A percentile compares a stretch with the other conserved stretches of the same genome.
phyloP scores from a whole-genome alignment of 37 sponge, comb jelly and placozoan species.

The Haliclona indistincta region DNA sequence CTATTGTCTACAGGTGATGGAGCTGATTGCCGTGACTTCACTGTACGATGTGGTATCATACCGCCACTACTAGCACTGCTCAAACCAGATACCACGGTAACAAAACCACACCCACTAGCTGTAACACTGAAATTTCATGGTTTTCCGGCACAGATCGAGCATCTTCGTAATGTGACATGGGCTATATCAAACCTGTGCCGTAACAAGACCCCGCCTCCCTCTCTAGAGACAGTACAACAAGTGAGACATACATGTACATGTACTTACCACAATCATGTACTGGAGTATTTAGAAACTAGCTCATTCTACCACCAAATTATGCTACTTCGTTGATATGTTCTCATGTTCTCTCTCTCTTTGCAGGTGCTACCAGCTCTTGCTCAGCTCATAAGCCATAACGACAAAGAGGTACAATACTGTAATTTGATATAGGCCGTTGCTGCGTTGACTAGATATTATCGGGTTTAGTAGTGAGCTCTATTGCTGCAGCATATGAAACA shows the following conservation, averaged over 20 bases:
- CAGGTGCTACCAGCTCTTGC: constrained; percentile 72
- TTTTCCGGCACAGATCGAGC: constrained; percentile 52
- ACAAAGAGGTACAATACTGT: constrained; percentile 51
- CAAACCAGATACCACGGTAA: constrained; percentile 36
- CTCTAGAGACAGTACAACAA: constrained; percentile 80
- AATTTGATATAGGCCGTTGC: background rate
- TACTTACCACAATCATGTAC: too few species aligned
- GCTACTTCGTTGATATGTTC: background rate
- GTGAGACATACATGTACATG: constrained; percentile 34
- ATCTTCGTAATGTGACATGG: constrained; percentile 91
- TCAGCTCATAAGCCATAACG: constrained; percentile 46
- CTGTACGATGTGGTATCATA: constrained; percentile 79
- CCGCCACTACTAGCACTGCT: constrained; percentile 73
- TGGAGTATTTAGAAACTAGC: too few species aligned
- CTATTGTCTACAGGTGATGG: constrained; percentile 76
- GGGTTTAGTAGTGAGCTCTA: too few species aligned
- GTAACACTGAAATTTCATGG: too few species aligned
- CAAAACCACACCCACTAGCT: too few species aligned
- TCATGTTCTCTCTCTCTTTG: background rate
- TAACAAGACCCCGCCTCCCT: constrained; percentile 93
- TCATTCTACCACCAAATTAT: too few species aligned
- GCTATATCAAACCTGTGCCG: constrained; percentile 92
- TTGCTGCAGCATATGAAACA: too few species aligned
- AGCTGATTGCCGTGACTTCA: constrained; percentile 79
- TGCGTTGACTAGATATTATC: too few species aligned